phyloP scores from a whole-genome alignment of 2,888 invertebrate genomes.

The Tipula vernalis region DNA sequence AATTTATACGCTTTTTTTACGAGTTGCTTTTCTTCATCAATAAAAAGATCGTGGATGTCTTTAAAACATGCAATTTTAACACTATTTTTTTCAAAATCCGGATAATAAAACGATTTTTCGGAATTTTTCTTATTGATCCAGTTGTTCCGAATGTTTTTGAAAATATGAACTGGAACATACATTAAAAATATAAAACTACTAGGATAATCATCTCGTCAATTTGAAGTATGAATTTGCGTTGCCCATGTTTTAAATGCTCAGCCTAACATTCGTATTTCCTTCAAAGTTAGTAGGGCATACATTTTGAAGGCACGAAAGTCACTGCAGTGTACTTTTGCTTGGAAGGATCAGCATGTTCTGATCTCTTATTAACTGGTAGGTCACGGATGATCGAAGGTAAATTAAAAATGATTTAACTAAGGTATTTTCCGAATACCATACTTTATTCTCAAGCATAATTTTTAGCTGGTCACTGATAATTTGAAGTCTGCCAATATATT shows the following conservation, averaged over 20 bases:
- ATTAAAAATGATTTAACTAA: neutral
- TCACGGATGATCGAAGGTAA: no score
- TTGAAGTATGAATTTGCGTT: neutral
- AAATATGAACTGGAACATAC: neutral
- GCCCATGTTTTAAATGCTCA: neutral
- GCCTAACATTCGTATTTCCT: neutral
- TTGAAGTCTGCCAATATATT: no score
- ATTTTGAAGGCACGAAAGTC: neutral
- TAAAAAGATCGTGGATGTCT: no score
- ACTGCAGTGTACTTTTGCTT: neutral
- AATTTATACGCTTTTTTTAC: neutral
- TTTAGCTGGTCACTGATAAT: neutral
- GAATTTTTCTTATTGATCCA: neutral
- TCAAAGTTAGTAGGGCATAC: neutral
- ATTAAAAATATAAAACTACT: neutral
- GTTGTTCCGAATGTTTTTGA: conserved; percentile 9
- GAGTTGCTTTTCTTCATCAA: neutral
- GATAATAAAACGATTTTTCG: conserved; percentile 5
- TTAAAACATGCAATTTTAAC: no score
- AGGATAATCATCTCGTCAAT: conserved; percentile 4
- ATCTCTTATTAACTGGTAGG: neutral
- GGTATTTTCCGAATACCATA: neutral
- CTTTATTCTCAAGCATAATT: neutral
- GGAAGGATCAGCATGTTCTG: neutral
- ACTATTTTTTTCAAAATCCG: neutral